A percentile compares a stretch with the other conserved stretches of the same genome.
These are phyloP conservation scores for Odobenus rosmarus DNA, from an alignment of 2,113 vertebrate genomes.

Conservation along the genomic window DNA sequence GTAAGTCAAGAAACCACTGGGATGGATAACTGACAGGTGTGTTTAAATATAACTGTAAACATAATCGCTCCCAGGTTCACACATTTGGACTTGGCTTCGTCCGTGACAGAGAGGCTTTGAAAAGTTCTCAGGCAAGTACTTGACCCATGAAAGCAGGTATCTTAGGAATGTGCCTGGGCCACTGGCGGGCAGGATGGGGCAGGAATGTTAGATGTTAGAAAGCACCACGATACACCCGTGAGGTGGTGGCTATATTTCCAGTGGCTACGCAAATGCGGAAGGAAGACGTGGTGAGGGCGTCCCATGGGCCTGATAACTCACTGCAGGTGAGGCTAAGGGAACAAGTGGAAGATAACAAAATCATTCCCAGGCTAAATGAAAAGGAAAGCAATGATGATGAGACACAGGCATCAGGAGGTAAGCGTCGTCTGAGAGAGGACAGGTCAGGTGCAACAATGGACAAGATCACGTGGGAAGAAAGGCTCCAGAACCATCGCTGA, in stretches of 20 bases:
- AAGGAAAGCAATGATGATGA: background rate
- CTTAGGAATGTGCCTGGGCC: background rate
- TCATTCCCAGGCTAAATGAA: background rate
- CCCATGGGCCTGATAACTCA: no score
- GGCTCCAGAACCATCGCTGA: background rate
- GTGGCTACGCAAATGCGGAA: background rate
- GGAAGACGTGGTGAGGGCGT: rapidly evolving
- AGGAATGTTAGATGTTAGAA: background rate
- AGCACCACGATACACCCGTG: background rate
- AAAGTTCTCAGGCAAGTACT: background rate
- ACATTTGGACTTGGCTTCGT: no score
- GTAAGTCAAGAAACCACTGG: background rate
- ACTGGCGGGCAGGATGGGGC: background rate
- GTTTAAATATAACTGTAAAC: background rate
- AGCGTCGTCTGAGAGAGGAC: background rate
- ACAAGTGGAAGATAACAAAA: background rate
- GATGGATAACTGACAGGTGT: background rate
- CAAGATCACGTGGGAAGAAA: background rate
- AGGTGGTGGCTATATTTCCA: rapidly evolving
- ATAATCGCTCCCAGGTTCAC: background rate
- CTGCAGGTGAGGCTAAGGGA: background rate
- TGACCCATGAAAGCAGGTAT: background rate
- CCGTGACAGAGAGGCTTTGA: background rate
- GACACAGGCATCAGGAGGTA: rapidly evolving
- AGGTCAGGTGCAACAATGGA: no score